Percentiles rank a stretch among this genome's conserved stretches.
These are phyloP conservation scores for Tholera decimalis DNA, from an alignment of 2,888 invertebrate genomes.

Conservation along the genomic window DNA sequence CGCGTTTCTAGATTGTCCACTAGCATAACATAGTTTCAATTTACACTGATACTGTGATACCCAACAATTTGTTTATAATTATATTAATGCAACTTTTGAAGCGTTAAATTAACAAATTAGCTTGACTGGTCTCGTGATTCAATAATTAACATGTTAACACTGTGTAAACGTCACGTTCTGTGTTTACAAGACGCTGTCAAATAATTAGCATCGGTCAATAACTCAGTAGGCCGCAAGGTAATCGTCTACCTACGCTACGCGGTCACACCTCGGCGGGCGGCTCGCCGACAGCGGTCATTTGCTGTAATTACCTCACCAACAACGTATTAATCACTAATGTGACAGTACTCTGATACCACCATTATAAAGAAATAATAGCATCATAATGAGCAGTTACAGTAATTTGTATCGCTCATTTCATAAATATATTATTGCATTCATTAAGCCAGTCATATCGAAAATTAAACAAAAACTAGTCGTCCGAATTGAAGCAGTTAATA, in stretches of 20 bases:
- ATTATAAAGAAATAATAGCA: constrained; percentile 79
- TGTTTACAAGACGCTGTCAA: constrained; percentile 81
- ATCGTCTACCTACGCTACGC: constrained; percentile 72
- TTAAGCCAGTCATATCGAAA: constrained; percentile 65
- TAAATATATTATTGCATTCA: constrained; percentile 71
- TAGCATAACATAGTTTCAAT: constrained; percentile 52
- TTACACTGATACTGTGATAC: constrained; percentile 28
- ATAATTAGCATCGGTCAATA: constrained; percentile 86
- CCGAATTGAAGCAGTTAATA: constrained; percentile 45
- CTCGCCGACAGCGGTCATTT: constrained; percentile 79
- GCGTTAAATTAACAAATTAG: constrained; percentile 46
- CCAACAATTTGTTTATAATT: constrained; percentile 38
- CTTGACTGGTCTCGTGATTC: constrained; percentile 57
- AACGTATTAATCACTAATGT: constrained; percentile 87
- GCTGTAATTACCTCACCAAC: constrained; percentile 83
- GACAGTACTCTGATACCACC: constrained; percentile 82
- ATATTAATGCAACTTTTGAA: constrained; percentile 3
- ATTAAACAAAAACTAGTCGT: constrained; percentile 62
- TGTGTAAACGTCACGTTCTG: constrained; percentile 70
- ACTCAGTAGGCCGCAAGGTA: constrained; percentile 78
- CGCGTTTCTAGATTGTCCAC: constrained; percentile 68
- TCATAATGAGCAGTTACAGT: constrained; percentile 73
- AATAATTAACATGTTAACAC: constrained; percentile 72
- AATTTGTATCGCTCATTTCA: constrained; percentile 72
- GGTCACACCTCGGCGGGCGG: constrained; percentile 78